Conservation (phyloP, 2,888 invertebrate genomes). For the Willowsia nigromaculata region DNA sequence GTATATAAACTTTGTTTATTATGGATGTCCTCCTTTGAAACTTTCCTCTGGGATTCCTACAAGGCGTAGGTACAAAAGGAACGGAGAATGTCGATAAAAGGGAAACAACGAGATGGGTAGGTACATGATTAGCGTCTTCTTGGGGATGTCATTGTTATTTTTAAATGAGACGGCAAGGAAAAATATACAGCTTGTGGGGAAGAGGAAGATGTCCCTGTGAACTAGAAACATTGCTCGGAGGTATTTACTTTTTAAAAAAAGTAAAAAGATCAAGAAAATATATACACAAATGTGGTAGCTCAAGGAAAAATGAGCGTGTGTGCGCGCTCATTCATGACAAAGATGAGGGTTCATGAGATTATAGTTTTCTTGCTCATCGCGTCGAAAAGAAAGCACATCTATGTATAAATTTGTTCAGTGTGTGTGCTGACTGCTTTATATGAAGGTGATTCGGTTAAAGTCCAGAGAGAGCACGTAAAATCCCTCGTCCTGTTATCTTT, state of each 20-base stretch:
- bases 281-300: neutral
- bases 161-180: neutral
- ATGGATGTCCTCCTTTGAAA: neutral
- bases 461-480: neutral
- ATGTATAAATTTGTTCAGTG: neutral
- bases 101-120: neutral
- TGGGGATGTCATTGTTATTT: neutral
- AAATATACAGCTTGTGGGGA: no score
- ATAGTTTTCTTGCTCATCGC: neutral
- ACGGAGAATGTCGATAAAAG: neutral
- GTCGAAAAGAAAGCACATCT: neutral
- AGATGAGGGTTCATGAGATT: neutral
- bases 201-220: neutral
- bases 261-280: neutral
- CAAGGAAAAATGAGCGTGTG: neutral
- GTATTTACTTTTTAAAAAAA: neutral
- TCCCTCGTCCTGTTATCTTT: conserved; percentile 2
- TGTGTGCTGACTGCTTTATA: neutral
- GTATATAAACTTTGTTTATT: neutral
- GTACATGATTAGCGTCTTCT: neutral
- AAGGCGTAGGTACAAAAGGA: neutral
- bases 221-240: neutral
- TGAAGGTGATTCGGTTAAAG: neutral
- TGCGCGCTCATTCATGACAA: neutral
- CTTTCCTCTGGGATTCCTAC: neutral